phyloP scores from a whole-genome alignment of 1,140 invertebrate species.

The Plodia interpunctella region DNA sequence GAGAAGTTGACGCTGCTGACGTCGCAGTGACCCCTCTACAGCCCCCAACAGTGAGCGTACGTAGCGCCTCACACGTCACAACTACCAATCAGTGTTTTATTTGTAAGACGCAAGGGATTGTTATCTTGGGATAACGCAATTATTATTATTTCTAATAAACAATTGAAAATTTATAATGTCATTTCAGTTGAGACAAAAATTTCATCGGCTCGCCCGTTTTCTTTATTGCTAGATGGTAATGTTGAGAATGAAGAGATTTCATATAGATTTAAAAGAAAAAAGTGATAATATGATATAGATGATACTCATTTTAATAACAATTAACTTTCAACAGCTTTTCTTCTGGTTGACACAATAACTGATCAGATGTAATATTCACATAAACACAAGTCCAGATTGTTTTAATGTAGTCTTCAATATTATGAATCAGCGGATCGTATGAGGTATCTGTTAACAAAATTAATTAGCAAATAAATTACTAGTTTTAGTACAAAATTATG shows the following conservation, averaged over 20 bases:
- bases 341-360: too few relatives aligned
- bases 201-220: too few relatives aligned
- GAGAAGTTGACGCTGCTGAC: slow-evolving; percentile 94
- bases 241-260: too few relatives aligned
- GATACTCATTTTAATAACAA: too few relatives aligned
- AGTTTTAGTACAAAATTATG: neutral
- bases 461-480: neutral
- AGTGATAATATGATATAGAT: too few relatives aligned
- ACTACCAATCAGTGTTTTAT: neutral
- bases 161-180: neutral
- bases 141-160: slow-evolving; percentile 5
- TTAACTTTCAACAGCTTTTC: too few relatives aligned
- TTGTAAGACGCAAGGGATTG: neutral
- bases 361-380: too few relatives aligned
- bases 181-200: too few relatives aligned
- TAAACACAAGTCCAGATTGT: too few relatives aligned
- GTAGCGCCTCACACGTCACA: neutral
- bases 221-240: too few relatives aligned
- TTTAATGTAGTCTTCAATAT: too few relatives aligned
- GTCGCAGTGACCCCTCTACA: slow-evolving; percentile 61
- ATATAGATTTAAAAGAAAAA: too few relatives aligned
- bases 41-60: neutral
- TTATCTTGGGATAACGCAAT: neutral
- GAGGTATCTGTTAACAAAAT: neutral
- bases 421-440: neutral